phyloP scores from a whole-genome alignment of 2,113 vertebrate genomes.

The Halcyon senegalensis region DNA sequence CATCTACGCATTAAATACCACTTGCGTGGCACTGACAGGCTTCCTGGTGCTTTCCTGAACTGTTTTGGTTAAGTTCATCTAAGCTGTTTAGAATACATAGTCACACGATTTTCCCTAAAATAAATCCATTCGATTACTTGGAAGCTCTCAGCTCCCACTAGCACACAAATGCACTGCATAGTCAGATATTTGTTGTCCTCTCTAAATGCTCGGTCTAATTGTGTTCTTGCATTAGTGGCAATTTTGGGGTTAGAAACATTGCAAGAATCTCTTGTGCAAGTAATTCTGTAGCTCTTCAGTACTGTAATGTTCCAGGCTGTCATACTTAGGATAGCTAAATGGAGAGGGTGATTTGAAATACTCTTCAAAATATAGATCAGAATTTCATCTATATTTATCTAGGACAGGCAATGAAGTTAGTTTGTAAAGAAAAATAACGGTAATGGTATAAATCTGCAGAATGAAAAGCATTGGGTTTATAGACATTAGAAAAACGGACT shows the following conservation, averaged over 20 bases:
- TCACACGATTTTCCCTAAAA: not conserved
- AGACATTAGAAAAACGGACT: not conserved
- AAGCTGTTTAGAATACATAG: not conserved
- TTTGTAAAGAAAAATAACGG: not conserved
- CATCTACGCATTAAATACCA: not conserved
- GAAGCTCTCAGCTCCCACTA: not conserved
- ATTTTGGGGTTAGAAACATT: not conserved
- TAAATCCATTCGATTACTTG: not conserved
- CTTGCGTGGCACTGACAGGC: fast-evolving
- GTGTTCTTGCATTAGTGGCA: constrained; percentile 1
- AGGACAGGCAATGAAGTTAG: not conserved
- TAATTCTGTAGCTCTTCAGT: constrained; percentile 27
- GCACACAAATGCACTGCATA: not conserved
- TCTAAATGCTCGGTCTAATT: not conserved
- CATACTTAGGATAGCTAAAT: constrained; percentile 71
- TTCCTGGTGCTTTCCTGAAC: not conserved
- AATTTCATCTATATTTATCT: constrained; percentile 34
- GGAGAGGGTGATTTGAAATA: constrained; percentile 61
- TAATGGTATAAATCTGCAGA: not conserved
- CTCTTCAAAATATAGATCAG: not conserved
- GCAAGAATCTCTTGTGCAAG: constrained; percentile 19
- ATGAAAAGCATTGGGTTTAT: not conserved
- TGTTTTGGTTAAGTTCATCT: not conserved
- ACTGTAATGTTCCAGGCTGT: constrained; percentile 29
- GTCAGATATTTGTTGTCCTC: not conserved